Evolutionary conservation across 2,113 vertebrate genomes (phyloP), one percentile per base, ranked within the genome.

Genomic region (Xenopus tropicalis): DNA sequence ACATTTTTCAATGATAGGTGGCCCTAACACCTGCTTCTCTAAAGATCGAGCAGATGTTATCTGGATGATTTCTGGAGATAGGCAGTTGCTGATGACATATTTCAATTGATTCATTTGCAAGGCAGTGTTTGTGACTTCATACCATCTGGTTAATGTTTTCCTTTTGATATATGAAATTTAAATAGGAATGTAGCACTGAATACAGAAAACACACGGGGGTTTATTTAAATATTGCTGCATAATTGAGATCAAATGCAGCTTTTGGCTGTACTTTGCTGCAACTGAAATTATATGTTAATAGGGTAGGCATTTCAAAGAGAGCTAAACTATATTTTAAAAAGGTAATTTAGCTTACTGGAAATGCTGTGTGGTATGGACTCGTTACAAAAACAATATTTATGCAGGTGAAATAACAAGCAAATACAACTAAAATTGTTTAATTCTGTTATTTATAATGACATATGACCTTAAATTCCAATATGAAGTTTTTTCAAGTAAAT

Each of bases 31-130:
- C 84, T 90, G 88, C 83, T 85, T 81, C 63, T 76, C 46, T 85
- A 83, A 80, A 85, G 77, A 72, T 77, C 70, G 71, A 85, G 82
- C 89, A 93, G 90, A 87, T 94, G 91, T 85, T 90, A 72, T 82
- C 78, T 77, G 82, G 66, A 77, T 82, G 80, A 84, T 85, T 85
- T 82, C 85, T 88, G 72, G 48, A 83, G 88, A 80, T 59, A 43
- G 58, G 78, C 82, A 17, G 56, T 59, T 80, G 78, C 83, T 90
- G 83, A 89, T 87, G 84, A 87, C 82, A 62, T 81, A 85, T 89
- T 89, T 91, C 80, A 80, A 86, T 70, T 79, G 79, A 68, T 57
- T 78, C 79, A 80, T 79, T 86, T 82, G 61, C 72, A 79, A 84
- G 70, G 62, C 68, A 71, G 74, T 77, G 76, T 74, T 84, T 85